A percentile compares a stretch with the other conserved stretches of the same genome.
These are phyloP conservation scores for Anoncus sp. DNA, from an alignment of 2,888 invertebrate species.

Conservation along the genomic window DNA sequence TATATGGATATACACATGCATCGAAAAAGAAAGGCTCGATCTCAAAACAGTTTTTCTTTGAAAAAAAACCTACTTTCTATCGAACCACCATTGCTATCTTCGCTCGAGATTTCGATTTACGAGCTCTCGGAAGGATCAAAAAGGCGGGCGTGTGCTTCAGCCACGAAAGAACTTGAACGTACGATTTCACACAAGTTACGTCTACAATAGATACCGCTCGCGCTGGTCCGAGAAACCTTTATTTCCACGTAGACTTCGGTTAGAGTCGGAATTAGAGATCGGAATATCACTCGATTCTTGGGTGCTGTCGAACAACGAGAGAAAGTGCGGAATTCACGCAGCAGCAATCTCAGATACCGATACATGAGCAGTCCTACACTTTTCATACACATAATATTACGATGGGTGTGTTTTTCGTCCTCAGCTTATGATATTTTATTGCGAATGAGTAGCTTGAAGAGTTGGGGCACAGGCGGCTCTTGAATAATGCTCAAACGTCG, in stretches of 20 bases:
- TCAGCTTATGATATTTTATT: constrained; percentile 42
- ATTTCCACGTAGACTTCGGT: not conserved
- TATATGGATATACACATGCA: constrained; percentile 1
- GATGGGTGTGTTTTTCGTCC: constrained; percentile 25
- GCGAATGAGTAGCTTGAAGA: not conserved
- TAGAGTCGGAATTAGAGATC: constrained; percentile 7
- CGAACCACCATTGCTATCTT: constrained; percentile 39
- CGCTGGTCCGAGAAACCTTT: constrained; percentile 26
- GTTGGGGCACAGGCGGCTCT: constrained; percentile 21
- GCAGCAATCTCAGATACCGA: constrained; percentile 18
- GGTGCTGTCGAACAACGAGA: not conserved
- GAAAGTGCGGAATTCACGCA: constrained; percentile 5
- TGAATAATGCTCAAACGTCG: constrained; percentile 43
- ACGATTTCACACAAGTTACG: constrained; percentile 49
- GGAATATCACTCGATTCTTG: not conserved
- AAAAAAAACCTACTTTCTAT: constrained; percentile 35
- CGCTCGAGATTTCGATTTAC: constrained; percentile 53
- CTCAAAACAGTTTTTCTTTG: constrained; percentile 42
- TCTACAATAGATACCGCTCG: constrained; percentile 33
- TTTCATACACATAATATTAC: constrained; percentile 19
- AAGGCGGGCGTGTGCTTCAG: constrained; percentile 26
- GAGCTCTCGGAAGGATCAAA: constrained; percentile 26
- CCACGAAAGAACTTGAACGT: constrained; percentile 47
- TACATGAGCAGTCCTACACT: not conserved
- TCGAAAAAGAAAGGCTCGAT: constrained; percentile 30